A percentile compares a stretch with the other conserved stretches of the same genome.
These are phyloP conservation scores for Chiloscyllium plagiosum DNA, from an alignment of 2,113 vertebrate species.

Conservation along the genomic window DNA sequence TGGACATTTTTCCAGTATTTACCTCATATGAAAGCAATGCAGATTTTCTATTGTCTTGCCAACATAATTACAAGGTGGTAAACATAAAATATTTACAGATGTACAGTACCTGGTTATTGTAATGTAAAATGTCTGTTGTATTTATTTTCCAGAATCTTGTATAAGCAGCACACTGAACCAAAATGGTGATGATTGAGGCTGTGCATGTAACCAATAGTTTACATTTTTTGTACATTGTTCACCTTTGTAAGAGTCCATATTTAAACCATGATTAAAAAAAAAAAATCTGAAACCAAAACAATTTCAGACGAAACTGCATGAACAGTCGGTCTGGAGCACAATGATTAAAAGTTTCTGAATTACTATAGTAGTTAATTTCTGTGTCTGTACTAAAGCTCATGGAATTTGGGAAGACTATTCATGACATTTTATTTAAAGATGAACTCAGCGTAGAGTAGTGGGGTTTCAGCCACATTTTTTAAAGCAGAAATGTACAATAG, in stretches of 20 bases:
- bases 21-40: conserved; percentile 18
- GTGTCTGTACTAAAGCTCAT: neutral
- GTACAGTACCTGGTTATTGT: conserved; percentile 29
- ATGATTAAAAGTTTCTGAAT: conserved; percentile 31
- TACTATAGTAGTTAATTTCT: neutral
- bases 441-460: neutral
- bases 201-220: conserved; percentile 29
- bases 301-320: conserved; percentile 25
- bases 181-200: conserved; percentile 26
- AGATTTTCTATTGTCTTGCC: conserved; percentile 23
- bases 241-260: conserved; percentile 33
- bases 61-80: conserved; percentile 19
- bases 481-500: neutral
- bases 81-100: conserved; percentile 34
- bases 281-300: neutral
- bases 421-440: neutral
- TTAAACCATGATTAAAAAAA: conserved; percentile 20
- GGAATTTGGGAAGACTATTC: neutral
- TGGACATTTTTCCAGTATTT: conserved; percentile 29
- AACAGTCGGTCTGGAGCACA: conserved; percentile 25
- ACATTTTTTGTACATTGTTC: conserved; percentile 28
- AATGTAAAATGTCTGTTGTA: conserved; percentile 36
- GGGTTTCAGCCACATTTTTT: neutral
- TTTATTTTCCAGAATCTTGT: conserved; percentile 35
- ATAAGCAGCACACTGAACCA: conserved; percentile 8